Conservation (phyloP, 2,888 invertebrate species). For the Drosophila gaucha region DNA sequence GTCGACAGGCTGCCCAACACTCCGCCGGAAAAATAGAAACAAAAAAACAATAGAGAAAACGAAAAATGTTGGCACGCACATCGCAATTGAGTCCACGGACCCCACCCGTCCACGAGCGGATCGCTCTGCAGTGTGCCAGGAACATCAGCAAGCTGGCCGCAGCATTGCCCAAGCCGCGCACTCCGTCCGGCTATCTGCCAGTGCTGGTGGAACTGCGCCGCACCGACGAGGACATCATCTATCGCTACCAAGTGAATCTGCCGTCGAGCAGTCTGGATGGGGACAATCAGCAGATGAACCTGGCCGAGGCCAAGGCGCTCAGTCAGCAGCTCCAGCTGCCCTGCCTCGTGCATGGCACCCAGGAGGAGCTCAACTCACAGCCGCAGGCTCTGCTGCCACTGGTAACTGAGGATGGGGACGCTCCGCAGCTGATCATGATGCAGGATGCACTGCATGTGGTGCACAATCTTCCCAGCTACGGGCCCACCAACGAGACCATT, state of each 20-base stretch:
- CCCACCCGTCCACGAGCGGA: conserved; percentile 53
- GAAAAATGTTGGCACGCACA: conserved; percentile 43
- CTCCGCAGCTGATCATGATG: conserved; percentile 31
- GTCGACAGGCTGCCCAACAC: conserved; percentile 19
- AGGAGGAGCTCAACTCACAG: background rate
- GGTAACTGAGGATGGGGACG: background rate
- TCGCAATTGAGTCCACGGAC: conserved; percentile 19
- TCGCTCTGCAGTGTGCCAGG: conserved; percentile 59
- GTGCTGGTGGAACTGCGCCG: conserved; percentile 62
- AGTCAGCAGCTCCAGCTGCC: conserved; percentile 29
- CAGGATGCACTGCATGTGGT: conserved; percentile 41
- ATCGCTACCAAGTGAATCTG: conserved; percentile 65
- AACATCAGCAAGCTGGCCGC: conserved; percentile 47
- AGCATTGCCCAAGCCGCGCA: conserved; percentile 43
- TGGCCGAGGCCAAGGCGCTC: conserved; percentile 19
- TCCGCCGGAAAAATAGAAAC: conserved; percentile 11
- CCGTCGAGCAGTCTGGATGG: conserved; percentile 16
- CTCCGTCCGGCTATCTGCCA: conserved; percentile 46
- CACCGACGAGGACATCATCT: conserved; percentile 33
- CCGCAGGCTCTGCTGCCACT: background rate
- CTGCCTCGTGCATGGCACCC: conserved; percentile 28
- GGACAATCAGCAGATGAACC: background rate
- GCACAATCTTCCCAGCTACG: background rate
- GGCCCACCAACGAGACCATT: conserved; percentile 2
- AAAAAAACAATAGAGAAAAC: background rate